A percentile compares a stretch with the other conserved stretches of the same genome.
phyloP scores from a whole-genome alignment of 1,140 invertebrate genomes.

The Drosophila jambulina region DNA sequence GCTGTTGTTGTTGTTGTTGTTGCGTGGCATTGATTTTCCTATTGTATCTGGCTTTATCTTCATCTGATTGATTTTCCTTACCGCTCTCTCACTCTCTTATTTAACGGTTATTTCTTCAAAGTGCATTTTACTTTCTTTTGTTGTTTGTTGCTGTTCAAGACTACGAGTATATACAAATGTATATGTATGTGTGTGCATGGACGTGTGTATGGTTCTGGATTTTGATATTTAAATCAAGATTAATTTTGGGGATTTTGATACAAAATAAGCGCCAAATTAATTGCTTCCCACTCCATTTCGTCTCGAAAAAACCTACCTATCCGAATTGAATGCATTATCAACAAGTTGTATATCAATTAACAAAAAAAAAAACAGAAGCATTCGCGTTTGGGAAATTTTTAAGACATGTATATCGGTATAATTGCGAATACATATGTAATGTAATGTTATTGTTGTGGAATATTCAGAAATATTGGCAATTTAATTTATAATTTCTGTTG shows the following conservation, averaged over 20 bases:
- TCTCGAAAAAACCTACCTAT: not conserved
- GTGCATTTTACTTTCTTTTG: constrained; percentile 22
- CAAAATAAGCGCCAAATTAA: constrained; percentile 23
- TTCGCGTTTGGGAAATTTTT: not conserved
- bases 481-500: constrained; percentile 35
- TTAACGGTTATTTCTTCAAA: constrained; percentile 12
- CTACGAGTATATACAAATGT: constrained; percentile 44
- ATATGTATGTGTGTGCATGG: constrained; percentile 35
- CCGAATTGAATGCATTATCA: constrained; percentile 4
- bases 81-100: not conserved
- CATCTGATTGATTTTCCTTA: constrained; percentile 2
- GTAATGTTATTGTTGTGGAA: constrained; percentile 1
- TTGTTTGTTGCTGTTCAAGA: constrained; percentile 14
- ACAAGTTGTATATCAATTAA: not conserved
- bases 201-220: not conserved
- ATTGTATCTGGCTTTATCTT: not conserved
- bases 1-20: constrained; percentile 3
- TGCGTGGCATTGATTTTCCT: constrained; percentile 11
- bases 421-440: constrained; percentile 7
- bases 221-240: constrained; percentile 6
- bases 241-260: constrained; percentile 35
- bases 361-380: not conserved
- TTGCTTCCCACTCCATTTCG: not conserved
- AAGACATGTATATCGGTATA: not conserved
- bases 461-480: not conserved